A percentile compares a stretch with the other conserved stretches of the same genome.
Evolutionary conservation across 2,113 vertebrate genomes (phyloP).

Genomic region (Rallus limicola): DNA sequence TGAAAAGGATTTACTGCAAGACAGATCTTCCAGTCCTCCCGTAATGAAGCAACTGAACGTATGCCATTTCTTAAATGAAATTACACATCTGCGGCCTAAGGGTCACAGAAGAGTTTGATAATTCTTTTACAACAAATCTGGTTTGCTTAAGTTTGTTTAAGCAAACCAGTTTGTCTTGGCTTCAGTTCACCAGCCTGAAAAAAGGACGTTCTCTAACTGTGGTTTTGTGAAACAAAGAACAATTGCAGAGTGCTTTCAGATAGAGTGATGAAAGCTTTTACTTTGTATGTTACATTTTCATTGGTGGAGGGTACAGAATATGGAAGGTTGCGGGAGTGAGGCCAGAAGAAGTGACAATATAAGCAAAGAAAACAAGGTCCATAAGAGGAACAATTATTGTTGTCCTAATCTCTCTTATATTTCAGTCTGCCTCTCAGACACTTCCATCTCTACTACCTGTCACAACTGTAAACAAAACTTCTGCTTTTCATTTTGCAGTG

Average conservation of each 20-base stretch:
- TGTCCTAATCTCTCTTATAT: background rate
- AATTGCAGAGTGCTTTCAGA: background rate
- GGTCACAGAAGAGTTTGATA: background rate
- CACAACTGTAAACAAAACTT: background rate
- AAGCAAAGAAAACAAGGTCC: background rate
- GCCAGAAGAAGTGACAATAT: background rate
- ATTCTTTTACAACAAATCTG: background rate
- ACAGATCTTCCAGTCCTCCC: background rate
- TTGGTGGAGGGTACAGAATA: background rate
- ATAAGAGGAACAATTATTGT: background rate
- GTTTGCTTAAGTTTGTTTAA: background rate
- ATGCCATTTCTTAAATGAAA: background rate
- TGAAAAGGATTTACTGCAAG: background rate
- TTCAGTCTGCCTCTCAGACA: background rate
- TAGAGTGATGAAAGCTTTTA: background rate
- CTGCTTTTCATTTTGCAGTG: background rate
- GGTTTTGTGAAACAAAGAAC: background rate
- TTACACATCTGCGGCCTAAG: background rate
- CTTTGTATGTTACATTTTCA: background rate
- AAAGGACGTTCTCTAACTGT: background rate
- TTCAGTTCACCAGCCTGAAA: background rate
- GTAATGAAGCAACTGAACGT: background rate
- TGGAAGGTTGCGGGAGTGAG: background rate
- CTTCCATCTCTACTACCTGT: background rate
- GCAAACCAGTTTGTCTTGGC: background rate